Percentiles rank a stretch among this genome's conserved stretches.
These are phyloP conservation scores for Atta cephalotes DNA, from an alignment of 1,140 invertebrate genomes.

Conservation along the genomic window DNA sequence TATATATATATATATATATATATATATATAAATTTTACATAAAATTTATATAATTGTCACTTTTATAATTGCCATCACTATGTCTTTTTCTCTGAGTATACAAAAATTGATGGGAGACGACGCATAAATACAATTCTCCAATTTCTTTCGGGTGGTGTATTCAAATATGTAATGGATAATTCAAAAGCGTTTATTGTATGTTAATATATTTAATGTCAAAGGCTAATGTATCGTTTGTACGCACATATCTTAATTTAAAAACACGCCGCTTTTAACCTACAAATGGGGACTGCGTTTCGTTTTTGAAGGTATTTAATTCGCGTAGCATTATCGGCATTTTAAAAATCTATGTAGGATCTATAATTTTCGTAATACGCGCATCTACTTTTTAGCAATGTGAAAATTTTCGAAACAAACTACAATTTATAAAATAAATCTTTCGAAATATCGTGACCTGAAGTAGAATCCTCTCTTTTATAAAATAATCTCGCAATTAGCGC, in stretches of 20 bases:
- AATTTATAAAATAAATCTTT: background rate
- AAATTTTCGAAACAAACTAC: background rate
- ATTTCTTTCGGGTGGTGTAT: background rate
- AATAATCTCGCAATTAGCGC: constrained; percentile 2
- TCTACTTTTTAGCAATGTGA: background rate
- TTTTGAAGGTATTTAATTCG: constrained; percentile 8
- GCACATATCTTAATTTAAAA: constrained; percentile 23
- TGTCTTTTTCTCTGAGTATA: too few species aligned
- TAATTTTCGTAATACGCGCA: background rate
- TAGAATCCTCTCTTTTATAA: background rate
- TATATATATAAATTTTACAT: too few species aligned
- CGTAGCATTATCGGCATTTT: background rate
- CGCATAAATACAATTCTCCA: background rate
- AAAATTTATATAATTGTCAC: too few species aligned
- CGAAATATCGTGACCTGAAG: background rate
- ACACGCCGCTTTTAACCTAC: background rate
- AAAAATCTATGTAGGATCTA: background rate
- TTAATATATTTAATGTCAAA: constrained; percentile 49
- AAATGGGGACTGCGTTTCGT: background rate
- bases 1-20: too few species aligned
- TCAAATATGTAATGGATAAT: constrained; percentile 29
- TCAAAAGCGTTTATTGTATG: constrained; percentile 20
- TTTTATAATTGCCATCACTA: too few species aligned
- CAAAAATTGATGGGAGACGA: background rate
- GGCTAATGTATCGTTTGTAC: constrained; percentile 45